Evolutionary conservation across 2,797 vertebrate genomes (phyloP).

Genomic region (Dallia pectoralis): DNA sequence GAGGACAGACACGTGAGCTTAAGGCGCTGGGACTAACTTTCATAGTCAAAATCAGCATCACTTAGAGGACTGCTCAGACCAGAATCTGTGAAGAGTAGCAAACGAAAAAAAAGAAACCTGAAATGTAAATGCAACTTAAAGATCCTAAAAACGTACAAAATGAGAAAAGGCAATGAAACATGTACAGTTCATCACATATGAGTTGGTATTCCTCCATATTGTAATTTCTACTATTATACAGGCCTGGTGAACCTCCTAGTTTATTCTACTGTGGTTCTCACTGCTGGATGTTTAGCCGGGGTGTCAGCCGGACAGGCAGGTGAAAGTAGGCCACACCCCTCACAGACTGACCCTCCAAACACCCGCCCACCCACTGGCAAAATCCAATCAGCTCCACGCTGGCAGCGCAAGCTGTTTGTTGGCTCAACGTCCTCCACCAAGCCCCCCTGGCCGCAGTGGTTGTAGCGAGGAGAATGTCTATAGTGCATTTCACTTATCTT

Average conservation of each 20-base stretch:
- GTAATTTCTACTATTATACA: slow-evolving; percentile 22
- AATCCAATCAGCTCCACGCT: slow-evolving; percentile 32
- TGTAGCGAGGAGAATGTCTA: slow-evolving; percentile 38
- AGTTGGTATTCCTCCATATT: not conserved
- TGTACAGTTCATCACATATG: slow-evolving; percentile 30
- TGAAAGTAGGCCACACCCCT: slow-evolving; percentile 23
- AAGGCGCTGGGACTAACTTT: slow-evolving; percentile 16
- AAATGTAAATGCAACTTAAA: slow-evolving; percentile 58
- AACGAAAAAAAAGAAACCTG: slow-evolving; percentile 64
- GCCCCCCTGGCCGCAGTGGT: slow-evolving; percentile 20
- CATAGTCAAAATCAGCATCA: slow-evolving; percentile 32
- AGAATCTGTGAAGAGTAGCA: slow-evolving; percentile 96
- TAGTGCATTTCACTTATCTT: slow-evolving; percentile 52
- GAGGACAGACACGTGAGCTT: slow-evolving; percentile 15
- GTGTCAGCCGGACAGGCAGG: slow-evolving; percentile 19
- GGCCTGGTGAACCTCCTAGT: slow-evolving; percentile 5
- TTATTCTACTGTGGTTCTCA: slow-evolving; percentile 19
- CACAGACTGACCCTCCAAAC: slow-evolving; percentile 15
- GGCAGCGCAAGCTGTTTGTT: slow-evolving; percentile 19
- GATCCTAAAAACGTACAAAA: slow-evolving; percentile 49
- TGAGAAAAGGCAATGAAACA: slow-evolving; percentile 39
- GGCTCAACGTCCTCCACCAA: slow-evolving; percentile 36
- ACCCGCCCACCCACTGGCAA: slow-evolving; percentile 16
- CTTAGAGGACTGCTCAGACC: slow-evolving; percentile 97
- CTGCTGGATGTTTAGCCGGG: slow-evolving; percentile 33